Evolutionary conservation across 92 coral and sea anemone species (phyloP), one percentile per base, ranked within the genome.

Genomic region (Siderastrea siderea): DNA sequence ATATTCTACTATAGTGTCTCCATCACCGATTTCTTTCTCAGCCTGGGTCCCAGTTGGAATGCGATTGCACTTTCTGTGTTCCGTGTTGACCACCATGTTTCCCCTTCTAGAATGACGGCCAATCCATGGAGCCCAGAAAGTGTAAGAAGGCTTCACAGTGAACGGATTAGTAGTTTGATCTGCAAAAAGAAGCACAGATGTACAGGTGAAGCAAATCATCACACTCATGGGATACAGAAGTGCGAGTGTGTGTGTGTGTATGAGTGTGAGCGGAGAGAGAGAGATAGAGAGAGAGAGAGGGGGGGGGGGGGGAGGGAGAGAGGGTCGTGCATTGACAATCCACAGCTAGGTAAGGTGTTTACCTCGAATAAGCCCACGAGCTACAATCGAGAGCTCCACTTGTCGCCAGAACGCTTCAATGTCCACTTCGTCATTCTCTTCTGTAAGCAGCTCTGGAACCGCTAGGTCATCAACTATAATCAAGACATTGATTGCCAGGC

Each of bases 71-170:
- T 87, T 80, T 60, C 75, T 70, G 86, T 87, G 75, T 59, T 87
- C 91, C 11, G 86, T 87, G 46, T 80, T 87, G 51, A 9, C 78
- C 2, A 80, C 81, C 17, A 80, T 5, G 74, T 47, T 51, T 0
- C 79, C 76, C 7, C 49, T 59, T 87, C 91, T 26, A 9, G 87
- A 65, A 2, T 61, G 26, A 5, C 58, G 86, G 3, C 91, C 86
- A 47, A 87, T 87, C 81, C 91, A 87, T 15, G 91, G 91, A 15
- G 91, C 91, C 91, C 91, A 80, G 69, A 80, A 87, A 49, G 75
- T n/a, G 82, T 87, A 87, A 15, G 74, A 70, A 1, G 86, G 79
- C 16, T 80, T 44, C 1, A 87, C 85, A 1, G 46, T 80, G 60
- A 69, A 79, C 10, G 71, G 72, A 14, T 61, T 79, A 3, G 9